phyloP scores from a whole-genome alignment of 2,888 invertebrate genomes.

The Nebria brevicollis region DNA sequence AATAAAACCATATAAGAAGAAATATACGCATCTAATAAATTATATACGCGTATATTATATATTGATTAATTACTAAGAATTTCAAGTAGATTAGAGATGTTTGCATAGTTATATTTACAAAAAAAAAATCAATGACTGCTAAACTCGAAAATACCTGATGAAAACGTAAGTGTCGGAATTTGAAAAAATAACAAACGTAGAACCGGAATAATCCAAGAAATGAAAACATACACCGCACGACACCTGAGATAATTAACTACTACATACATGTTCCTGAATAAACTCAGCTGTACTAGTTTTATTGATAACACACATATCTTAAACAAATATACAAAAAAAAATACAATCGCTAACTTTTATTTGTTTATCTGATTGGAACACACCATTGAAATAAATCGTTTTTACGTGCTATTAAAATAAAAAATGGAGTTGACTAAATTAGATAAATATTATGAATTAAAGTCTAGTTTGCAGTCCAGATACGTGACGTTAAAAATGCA shows the following conservation, averaged over 20 bases:
- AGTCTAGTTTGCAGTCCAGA: background rate
- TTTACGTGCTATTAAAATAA: background rate
- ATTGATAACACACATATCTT: background rate
- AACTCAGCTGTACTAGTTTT: constrained; percentile 17
- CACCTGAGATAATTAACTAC: constrained; percentile 36
- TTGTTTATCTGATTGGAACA: background rate
- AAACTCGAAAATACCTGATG: background rate
- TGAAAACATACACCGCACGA: background rate
- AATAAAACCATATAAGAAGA: too few species aligned
- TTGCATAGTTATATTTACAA: background rate
- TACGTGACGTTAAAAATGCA: background rate
- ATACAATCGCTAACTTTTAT: background rate
- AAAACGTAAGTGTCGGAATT: background rate
- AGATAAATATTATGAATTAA: constrained; percentile 1
- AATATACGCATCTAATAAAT: too few species aligned
- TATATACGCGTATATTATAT: too few species aligned
- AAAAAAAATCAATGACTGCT: background rate
- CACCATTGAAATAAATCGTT: background rate
- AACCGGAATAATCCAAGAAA: background rate
- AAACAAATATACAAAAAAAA: background rate
- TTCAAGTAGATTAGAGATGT: background rate
- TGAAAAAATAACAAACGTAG: background rate
- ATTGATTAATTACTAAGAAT: background rate
- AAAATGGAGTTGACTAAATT: background rate
- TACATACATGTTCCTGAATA: constrained; percentile 6